These are phyloP conservation scores for Gallinago stenura DNA, from an alignment of 2,797 vertebrate species.

Conservation along the genomic window DNA sequence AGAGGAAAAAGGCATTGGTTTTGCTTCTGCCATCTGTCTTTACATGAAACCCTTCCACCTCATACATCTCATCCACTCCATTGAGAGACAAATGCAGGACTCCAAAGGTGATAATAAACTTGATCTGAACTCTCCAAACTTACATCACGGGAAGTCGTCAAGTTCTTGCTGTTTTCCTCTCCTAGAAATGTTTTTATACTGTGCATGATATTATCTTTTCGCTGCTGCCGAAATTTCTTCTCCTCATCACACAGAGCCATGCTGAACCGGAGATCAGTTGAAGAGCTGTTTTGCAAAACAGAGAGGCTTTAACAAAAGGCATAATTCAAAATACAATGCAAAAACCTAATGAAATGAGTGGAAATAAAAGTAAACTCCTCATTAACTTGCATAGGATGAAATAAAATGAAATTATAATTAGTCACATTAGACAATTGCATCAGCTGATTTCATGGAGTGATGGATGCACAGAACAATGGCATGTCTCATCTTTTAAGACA, in stretches of 20 bases:
- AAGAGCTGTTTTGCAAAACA: slow-evolving; percentile 80
- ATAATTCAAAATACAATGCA: not conserved
- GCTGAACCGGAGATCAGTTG: slow-evolving; percentile 92
- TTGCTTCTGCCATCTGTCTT: not conserved
- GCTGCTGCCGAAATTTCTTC: slow-evolving; percentile 88
- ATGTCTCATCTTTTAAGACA: not conserved
- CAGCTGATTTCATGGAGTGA: not conserved
- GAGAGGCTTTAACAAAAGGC: not conserved
- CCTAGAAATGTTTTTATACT: slow-evolving; percentile 91
- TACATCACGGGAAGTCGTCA: slow-evolving; percentile 86
- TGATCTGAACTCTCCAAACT: slow-evolving; percentile 37
- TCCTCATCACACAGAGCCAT: slow-evolving; percentile 94
- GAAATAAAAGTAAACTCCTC: not conserved
- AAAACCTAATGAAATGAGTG: not conserved
- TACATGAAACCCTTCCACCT: not conserved
- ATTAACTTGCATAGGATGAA: not conserved
- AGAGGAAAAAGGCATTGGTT: not conserved
- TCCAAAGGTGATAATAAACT: not conserved
- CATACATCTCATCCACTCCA: not conserved
- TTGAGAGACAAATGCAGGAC: not conserved
- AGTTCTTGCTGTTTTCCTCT: slow-evolving; percentile 84
- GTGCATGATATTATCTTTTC: slow-evolving; percentile 88
- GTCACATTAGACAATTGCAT: not conserved
- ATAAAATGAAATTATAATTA: not conserved
- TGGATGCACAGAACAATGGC: fast-evolving